Evolutionary conservation across 2,888 invertebrate genomes (phyloP).

Genomic region (Peribatodes rhomboidaria): DNA sequence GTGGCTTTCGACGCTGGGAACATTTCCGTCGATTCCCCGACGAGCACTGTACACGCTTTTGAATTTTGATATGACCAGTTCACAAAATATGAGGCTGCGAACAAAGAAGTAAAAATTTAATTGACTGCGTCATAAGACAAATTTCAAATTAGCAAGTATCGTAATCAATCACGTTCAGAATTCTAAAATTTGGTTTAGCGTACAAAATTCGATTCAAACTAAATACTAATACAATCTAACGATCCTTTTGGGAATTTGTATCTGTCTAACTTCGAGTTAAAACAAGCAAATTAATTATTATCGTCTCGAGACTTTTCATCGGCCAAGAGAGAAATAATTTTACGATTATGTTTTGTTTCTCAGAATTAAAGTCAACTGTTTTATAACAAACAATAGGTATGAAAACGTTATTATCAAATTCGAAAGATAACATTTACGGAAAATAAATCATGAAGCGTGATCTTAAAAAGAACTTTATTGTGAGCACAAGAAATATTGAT

Average conservation of each 20-base stretch:
- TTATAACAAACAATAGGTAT: constrained; percentile 28
- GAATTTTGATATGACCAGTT: constrained; percentile 95
- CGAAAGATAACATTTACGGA: constrained; percentile 8
- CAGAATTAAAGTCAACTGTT: constrained; percentile 23
- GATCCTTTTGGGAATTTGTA: constrained; percentile 42
- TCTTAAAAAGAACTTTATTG: not conserved
- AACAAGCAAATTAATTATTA: constrained; percentile 46
- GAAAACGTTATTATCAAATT: constrained; percentile 18
- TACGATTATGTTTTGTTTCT: constrained; percentile 33
- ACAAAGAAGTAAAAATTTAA: constrained; percentile 48
- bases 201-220: constrained; percentile 27
- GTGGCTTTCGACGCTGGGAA: constrained; percentile 90
- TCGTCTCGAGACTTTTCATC: constrained; percentile 38
- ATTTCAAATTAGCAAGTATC: constrained; percentile 5
- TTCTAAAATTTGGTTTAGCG: constrained; percentile 34
- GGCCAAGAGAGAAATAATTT: constrained; percentile 36
- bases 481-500: too few relatives aligned
- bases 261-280: constrained; percentile 40
- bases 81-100: constrained; percentile 92
- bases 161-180: constrained; percentile 28
- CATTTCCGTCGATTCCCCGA: constrained; percentile 91
- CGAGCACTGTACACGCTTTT: constrained; percentile 94
- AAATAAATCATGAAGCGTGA: not conserved
- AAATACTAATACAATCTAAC: constrained; percentile 34
- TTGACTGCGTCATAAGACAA: not conserved